Evolutionary conservation across 2,797 vertebrate genomes (phyloP).

Genomic region (Thamnophis elegans): DNA sequence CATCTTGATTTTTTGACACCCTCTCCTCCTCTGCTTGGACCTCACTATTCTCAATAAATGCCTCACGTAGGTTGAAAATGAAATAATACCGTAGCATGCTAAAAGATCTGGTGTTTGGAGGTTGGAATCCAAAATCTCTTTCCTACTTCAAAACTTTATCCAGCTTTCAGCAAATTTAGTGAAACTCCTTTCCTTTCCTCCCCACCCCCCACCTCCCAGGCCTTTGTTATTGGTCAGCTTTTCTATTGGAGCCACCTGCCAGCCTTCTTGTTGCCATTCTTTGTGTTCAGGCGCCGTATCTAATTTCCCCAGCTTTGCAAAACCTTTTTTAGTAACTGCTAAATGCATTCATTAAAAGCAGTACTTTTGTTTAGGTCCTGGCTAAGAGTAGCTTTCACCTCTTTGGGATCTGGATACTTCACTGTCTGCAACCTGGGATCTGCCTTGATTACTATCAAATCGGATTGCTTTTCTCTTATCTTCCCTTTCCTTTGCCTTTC

Average conservation of each 20-base stretch:
- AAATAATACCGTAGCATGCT: background rate
- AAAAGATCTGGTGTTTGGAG: background rate
- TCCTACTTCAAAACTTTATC: background rate
- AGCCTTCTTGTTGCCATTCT: background rate
- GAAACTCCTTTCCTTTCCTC: background rate
- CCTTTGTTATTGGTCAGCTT: background rate
- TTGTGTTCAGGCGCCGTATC: background rate
- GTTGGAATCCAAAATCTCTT: background rate
- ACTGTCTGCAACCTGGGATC: background rate
- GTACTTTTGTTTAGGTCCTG: background rate
- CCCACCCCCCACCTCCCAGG: no score
- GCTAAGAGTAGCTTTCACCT: background rate
- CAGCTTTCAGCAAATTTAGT: background rate
- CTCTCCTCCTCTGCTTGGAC: background rate
- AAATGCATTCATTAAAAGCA: background rate
- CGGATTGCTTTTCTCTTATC: background rate
- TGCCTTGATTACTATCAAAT: background rate
- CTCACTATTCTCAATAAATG: background rate
- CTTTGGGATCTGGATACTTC: background rate
- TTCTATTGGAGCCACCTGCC: background rate
- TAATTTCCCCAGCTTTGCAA: conserved; percentile 10
- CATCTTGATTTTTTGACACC: background rate
- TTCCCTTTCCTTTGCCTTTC: background rate
- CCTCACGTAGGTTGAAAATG: background rate
- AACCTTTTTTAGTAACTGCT: background rate